Percentiles rank a stretch among this genome's conserved stretches.
Conservation (phyloP, 2,797 vertebrate genomes). For the Sebastes hopkinsi region DNA sequence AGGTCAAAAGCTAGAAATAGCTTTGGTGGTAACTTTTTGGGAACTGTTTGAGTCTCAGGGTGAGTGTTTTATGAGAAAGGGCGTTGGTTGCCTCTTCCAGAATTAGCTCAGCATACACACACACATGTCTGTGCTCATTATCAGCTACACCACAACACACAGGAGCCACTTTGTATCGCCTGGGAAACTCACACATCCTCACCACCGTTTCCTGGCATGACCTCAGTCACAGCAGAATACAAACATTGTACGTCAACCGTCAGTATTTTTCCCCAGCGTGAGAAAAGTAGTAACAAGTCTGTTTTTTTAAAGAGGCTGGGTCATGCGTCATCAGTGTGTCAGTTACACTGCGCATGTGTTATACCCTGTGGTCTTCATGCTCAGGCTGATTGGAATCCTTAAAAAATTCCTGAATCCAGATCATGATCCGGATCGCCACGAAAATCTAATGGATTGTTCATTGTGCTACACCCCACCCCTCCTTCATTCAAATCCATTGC, state of each 20-base stretch:
- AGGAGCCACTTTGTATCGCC: slow-evolving; percentile 48
- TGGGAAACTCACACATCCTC: slow-evolving; percentile 58
- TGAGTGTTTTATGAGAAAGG: slow-evolving; percentile 41
- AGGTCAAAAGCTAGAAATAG: not conserved
- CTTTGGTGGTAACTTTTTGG: not conserved
- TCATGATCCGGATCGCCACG: too few species aligned
- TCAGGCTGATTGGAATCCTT: too few species aligned
- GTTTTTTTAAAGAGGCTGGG: not conserved
- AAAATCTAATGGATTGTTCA: too few species aligned
- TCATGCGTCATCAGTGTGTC: too few species aligned
- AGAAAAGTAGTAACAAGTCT: not conserved
- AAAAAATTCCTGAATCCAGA: too few species aligned
- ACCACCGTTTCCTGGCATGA: slow-evolving; percentile 60
- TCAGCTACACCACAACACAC: slow-evolving; percentile 56
- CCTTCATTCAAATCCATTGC: too few species aligned
- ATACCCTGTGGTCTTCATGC: too few species aligned
- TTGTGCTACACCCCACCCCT: too few species aligned
- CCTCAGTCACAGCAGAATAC: slow-evolving; percentile 60
- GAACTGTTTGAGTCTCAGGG: not conserved
- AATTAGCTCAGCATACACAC: slow-evolving; percentile 45
- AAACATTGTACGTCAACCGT: slow-evolving; percentile 39
- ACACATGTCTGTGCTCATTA: slow-evolving; percentile 29
- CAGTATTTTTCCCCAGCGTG: slow-evolving; percentile 40
- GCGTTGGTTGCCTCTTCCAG: slow-evolving; percentile 51
- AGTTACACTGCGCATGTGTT: too few species aligned